Evolutionary conservation across 2,113 vertebrate species (phyloP).

Genomic region (Papio anubis): DNA sequence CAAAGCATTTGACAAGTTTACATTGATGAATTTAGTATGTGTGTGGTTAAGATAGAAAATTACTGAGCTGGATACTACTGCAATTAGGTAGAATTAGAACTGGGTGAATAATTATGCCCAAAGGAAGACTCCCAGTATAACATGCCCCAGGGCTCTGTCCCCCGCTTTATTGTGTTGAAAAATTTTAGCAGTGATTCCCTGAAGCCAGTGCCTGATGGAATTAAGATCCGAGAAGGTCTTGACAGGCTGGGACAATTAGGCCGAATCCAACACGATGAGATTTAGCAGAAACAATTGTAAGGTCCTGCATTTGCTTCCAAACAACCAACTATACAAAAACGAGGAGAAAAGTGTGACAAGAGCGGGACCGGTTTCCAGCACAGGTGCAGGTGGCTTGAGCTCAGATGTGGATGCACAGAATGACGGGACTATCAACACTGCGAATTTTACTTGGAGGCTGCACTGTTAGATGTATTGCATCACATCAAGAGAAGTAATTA

Average conservation of each 20-base stretch:
- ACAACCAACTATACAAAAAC: too few relatives aligned
- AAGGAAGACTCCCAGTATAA: background rate
- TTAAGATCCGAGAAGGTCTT: constrained; percentile 45
- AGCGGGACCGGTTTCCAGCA: background rate
- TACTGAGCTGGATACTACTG: background rate
- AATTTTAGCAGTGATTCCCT: background rate
- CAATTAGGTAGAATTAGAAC: background rate
- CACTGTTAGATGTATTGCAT: too few relatives aligned
- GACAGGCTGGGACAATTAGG: constrained; percentile 2
- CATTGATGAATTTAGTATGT: background rate
- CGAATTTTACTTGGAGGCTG: background rate
- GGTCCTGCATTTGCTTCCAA: background rate
- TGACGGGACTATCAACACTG: too few relatives aligned
- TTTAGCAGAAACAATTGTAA: background rate
- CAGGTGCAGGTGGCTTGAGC: background rate
- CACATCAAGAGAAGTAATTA: background rate
- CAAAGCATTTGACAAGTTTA: background rate
- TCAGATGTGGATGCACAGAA: background rate
- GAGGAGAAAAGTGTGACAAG: background rate
- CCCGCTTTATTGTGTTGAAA: background rate
- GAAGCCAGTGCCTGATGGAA: background rate
- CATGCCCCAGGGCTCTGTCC: background rate
- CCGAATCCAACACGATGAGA: constrained; percentile 27
- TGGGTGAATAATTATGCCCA: background rate
- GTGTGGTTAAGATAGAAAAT: background rate